Percentiles rank a stretch among this genome's conserved stretches.
Conservation (phyloP, 2,113 vertebrate genomes). For the Forbesichthys agassizii region DNA sequence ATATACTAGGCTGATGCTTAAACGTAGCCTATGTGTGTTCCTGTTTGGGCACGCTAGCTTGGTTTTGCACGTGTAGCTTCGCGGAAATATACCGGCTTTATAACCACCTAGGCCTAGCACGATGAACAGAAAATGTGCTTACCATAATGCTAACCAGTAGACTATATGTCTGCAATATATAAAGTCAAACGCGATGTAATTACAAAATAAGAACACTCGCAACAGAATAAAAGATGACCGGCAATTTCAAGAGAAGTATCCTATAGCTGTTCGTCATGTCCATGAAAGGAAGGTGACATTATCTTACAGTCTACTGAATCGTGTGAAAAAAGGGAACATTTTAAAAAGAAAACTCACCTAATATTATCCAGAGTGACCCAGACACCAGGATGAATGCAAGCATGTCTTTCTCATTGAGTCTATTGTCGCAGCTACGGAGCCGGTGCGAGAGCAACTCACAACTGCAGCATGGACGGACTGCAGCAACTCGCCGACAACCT, state of each 20-base stretch:
- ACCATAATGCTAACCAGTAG: not conserved
- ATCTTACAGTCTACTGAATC: not conserved
- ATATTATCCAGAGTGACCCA: conserved; percentile 80
- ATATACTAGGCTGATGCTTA: not conserved
- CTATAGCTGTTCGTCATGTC: conserved; percentile 5
- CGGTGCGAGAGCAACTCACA: conserved; percentile 61
- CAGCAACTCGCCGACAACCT: conserved; percentile 71
- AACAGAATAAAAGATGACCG: conserved; percentile 15
- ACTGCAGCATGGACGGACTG: conserved; percentile 72
- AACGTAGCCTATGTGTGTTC: no score
- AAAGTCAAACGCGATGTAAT: not conserved
- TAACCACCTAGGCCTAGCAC: not conserved
- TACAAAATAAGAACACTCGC: not conserved
- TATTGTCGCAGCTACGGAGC: conserved; percentile 54
- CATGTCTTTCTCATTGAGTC: conserved; percentile 79
- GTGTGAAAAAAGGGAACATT: not conserved
- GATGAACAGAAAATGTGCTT: not conserved
- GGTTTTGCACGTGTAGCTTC: conserved; percentile 32
- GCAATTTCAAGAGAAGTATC: conserved; percentile 37
- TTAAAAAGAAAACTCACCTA: conserved; percentile 70
- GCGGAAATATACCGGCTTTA: conserved; percentile 18
- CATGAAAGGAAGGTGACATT: conserved; percentile 31
- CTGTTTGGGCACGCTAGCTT: not conserved
- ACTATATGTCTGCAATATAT: not conserved
- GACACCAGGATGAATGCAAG: conserved; percentile 80